A percentile compares a stretch with the other conserved stretches of the same genome.
These are phyloP conservation scores for Cheiracanthium punctorium DNA, from an alignment of 2,888 invertebrate genomes.

Conservation along the genomic window DNA sequence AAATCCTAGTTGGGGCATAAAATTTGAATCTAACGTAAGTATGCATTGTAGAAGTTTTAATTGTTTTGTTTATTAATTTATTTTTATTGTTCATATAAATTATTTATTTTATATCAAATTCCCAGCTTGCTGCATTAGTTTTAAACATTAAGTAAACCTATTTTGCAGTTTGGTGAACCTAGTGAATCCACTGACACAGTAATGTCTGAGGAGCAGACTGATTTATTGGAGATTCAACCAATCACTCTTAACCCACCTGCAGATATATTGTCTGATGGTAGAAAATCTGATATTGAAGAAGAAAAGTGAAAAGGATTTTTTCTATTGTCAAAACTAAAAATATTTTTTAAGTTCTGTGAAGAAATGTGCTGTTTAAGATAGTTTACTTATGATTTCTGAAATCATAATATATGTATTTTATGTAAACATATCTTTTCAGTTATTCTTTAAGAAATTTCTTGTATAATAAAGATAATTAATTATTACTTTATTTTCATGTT, in stretches of 20 bases:
- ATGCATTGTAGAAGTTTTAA: not conserved
- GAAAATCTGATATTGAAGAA: constrained; percentile 34
- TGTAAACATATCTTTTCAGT: no score
- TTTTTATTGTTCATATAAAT: no score
- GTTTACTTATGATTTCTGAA: no score
- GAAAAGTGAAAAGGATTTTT: not conserved
- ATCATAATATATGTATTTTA: no score
- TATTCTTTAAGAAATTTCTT: no score
- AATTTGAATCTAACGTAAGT: not conserved
- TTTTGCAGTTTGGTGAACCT: constrained; percentile 55
- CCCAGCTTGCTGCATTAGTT: no score
- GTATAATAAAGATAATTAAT: no score
- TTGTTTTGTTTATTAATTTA: not conserved
- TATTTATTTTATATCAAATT: no score
- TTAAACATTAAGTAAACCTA: not conserved
- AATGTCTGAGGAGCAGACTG: constrained; percentile 46
- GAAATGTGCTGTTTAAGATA: no score
- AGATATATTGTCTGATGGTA: constrained; percentile 46
- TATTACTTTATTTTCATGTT: no score
- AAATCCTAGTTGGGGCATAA: not conserved
- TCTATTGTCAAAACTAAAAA: no score
- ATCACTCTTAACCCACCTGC: constrained; percentile 46
- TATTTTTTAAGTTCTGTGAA: no score
- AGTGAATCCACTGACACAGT: constrained; percentile 66
- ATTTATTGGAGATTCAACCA: constrained; percentile 62